Evolutionary conservation across 1,140 invertebrate species (phyloP).

Genomic region (Drosophila melanogaster): DNA sequence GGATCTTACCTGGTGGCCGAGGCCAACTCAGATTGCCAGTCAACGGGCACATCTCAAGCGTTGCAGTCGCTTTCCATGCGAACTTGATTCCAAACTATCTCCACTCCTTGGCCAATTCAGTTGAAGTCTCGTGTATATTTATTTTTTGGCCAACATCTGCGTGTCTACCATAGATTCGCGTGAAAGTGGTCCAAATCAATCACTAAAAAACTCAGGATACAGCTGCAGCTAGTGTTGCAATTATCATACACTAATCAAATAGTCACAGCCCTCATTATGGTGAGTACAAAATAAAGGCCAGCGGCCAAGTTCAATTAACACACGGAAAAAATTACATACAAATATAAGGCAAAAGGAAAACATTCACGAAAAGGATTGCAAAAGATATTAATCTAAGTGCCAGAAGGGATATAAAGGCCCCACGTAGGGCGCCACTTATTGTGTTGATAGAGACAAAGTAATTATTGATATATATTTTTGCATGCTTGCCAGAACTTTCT

Average conservation of each 20-base stretch:
- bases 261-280: constrained; percentile 25
- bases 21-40: constrained; percentile 60
- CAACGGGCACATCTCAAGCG: constrained; percentile 74
- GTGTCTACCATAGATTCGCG: constrained; percentile 56
- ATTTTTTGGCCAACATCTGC: constrained; percentile 61
- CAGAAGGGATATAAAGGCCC: not conserved
- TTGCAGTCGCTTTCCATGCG: constrained; percentile 63
- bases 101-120: constrained; percentile 16
- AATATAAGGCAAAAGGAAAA: too few relatives aligned
- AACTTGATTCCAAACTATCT: constrained; percentile 25
- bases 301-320: constrained; percentile 9
- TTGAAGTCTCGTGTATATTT: constrained; percentile 27
- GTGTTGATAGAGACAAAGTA: not conserved
- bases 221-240: constrained; percentile 16
- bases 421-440: not conserved
- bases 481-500: not conserved
- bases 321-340: not conserved
- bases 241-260: constrained; percentile 16
- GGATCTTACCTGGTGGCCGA: constrained; percentile 71
- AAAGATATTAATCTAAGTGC: not conserved
- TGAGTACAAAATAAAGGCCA: constrained; percentile 16
- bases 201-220: constrained; percentile 65
- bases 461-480: not conserved
- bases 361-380: not conserved
- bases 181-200: constrained; percentile 72